Conservation (phyloP, 2,113 vertebrate genomes). For the Alectura lathami region DNA sequence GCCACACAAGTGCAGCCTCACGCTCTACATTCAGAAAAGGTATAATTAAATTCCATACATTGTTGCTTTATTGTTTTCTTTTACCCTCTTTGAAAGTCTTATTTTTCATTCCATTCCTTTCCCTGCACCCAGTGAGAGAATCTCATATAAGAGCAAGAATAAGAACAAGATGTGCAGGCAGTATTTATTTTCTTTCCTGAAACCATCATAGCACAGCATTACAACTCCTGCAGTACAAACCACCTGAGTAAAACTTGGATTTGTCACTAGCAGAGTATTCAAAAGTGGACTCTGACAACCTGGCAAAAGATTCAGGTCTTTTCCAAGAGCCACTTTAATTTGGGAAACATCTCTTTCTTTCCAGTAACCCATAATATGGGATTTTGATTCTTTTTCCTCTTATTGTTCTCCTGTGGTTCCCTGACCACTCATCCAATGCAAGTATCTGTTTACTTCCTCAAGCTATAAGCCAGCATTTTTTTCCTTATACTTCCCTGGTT, state of each 20-base stretch:
- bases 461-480: not conserved
- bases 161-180: constrained; percentile 43
- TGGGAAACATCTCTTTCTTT: not conserved
- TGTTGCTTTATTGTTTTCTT: not conserved
- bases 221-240: not conserved
- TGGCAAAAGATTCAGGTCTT: not conserved
- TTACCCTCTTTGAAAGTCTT: not conserved
- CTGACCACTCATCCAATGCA: not conserved
- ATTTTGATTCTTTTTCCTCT: not conserved
- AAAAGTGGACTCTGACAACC: not conserved
- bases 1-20: not conserved
- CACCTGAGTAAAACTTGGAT: not conserved
- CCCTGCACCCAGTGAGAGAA: not conserved
- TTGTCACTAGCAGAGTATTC: not conserved
- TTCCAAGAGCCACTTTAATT: not conserved
- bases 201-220: not conserved
- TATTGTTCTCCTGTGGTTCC: not conserved
- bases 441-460: not conserved
- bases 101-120: constrained; percentile 53
- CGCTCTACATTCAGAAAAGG: not conserved
- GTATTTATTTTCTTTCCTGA: constrained; percentile 27
- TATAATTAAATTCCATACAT: not conserved
- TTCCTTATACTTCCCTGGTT: not conserved
- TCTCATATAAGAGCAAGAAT: constrained; percentile 17
- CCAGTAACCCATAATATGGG: not conserved